Percentiles rank a stretch among this genome's conserved stretches.
phyloP scores from a whole-genome alignment of 37 sponge, comb jelly and placozoan genomes.

The Cliona cf. orientalis region DNA sequence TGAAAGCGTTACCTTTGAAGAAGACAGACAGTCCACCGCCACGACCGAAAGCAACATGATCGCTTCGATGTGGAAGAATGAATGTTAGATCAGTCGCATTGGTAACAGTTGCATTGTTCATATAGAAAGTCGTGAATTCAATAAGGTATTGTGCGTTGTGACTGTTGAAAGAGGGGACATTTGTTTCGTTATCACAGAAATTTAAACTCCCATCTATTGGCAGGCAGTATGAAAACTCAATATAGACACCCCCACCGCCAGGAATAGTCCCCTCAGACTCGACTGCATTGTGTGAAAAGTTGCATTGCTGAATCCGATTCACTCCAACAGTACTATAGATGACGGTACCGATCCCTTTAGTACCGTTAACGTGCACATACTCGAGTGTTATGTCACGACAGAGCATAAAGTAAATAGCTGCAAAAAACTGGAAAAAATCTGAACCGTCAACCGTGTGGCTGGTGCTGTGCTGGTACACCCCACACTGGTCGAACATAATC shows the following conservation, averaged over 20 bases:
- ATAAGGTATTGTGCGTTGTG: constrained; percentile 21
- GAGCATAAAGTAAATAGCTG: constrained; percentile 39
- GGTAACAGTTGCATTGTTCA: constrained; percentile 26
- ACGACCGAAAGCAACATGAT: constrained; percentile 69
- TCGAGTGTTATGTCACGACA: constrained; percentile 6
- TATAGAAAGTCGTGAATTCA: background rate
- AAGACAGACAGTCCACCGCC: constrained; percentile 76
- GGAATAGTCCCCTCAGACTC: background rate
- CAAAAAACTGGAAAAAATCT: background rate
- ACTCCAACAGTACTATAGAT: constrained; percentile 54
- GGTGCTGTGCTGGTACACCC: background rate
- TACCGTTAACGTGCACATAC: background rate
- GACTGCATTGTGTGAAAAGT: constrained; percentile 20
- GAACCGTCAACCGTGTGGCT: too few species aligned
- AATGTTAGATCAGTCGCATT: background rate
- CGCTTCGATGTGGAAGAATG: constrained; percentile 34
- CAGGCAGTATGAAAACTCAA: constrained; percentile 71
- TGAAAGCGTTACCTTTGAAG: constrained; percentile 55
- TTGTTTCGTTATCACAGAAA: too few species aligned
- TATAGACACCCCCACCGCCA: constrained; percentile 71
- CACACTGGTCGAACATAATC: background rate
- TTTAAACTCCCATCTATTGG: too few species aligned
- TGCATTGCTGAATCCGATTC: constrained; percentile 12
- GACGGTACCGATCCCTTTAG: constrained; percentile 39
- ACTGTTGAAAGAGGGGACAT: too few species aligned